phyloP scores from a whole-genome alignment of 2,113 vertebrate species.

The Muntiacus reevesi region DNA sequence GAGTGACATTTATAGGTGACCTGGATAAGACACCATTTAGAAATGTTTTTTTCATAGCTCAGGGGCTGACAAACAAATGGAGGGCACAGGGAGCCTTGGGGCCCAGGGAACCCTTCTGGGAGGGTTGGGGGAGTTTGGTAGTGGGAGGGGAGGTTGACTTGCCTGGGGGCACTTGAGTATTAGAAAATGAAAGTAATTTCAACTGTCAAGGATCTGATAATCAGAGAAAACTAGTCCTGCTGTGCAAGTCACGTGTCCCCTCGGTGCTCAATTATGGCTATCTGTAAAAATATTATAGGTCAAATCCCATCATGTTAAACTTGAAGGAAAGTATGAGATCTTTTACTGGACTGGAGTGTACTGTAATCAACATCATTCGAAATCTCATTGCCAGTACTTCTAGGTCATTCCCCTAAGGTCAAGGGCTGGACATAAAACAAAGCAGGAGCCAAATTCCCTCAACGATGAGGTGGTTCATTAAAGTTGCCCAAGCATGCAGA shows the following conservation, averaged over 20 bases:
- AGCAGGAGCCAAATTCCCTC: not conserved
- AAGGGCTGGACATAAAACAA: slow-evolving; percentile 36
- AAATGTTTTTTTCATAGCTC: not conserved
- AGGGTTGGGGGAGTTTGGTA: not conserved
- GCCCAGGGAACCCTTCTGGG: not conserved
- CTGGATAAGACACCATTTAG: not conserved
- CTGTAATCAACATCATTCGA: slow-evolving; percentile 1
- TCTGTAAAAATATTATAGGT: slow-evolving; percentile 43
- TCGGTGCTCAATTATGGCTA: not conserved
- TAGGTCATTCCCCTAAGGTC: slow-evolving; percentile 51
- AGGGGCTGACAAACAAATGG: not conserved
- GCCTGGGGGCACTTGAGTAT: not conserved
- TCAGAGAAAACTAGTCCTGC: slow-evolving; percentile 22
- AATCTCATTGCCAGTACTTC: slow-evolving; percentile 49
- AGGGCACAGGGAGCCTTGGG: not conserved
- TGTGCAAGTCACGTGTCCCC: not conserved
- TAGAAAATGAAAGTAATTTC: slow-evolving; percentile 55
- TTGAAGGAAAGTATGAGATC: slow-evolving; percentile 13
- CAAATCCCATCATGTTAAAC: not conserved
- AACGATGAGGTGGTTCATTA: slow-evolving; percentile 15
- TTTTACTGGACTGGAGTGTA: slow-evolving; percentile 29
- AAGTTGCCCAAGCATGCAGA: slow-evolving; percentile 29
- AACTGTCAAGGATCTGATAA: slow-evolving; percentile 23
- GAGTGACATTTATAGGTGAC: not conserved
- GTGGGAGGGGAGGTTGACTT: not conserved